Evolutionary conservation across 2,888 invertebrate species (phyloP).

Genomic region (Ophion obscuratus): DNA sequence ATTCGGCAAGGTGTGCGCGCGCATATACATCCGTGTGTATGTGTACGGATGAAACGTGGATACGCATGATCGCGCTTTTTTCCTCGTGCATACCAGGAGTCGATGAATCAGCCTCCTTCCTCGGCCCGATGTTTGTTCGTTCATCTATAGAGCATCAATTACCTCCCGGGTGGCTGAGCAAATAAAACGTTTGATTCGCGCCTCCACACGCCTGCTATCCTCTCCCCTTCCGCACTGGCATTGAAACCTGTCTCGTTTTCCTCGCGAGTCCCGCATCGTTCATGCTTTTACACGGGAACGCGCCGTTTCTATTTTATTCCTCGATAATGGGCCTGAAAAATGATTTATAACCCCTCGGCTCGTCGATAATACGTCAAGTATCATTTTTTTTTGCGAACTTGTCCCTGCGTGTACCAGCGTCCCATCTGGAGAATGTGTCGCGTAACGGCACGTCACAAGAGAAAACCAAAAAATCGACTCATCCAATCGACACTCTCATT

Average conservation of each 20-base stretch:
- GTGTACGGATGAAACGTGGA: neutral
- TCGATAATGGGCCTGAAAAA: neutral
- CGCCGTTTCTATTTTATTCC: neutral
- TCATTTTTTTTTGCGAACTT: neutral
- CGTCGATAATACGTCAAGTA: no score
- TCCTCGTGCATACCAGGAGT: constrained; percentile 33
- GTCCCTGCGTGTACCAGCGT: no score
- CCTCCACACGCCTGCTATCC: neutral
- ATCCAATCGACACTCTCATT: constrained; percentile 6
- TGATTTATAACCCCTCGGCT: neutral
- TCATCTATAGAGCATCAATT: constrained; percentile 66
- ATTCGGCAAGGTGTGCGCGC: constrained; percentile 4
- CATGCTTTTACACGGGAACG: neutral
- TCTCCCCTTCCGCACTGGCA: constrained; percentile 35
- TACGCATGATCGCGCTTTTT: constrained; percentile 19
- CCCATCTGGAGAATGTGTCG: neutral
- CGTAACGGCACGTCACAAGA: neutral
- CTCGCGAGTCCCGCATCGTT: neutral
- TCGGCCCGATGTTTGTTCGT: constrained; percentile 63
- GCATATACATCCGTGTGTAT: neutral
- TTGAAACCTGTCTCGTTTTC: constrained; percentile 57
- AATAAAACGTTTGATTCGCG: constrained; percentile 66
- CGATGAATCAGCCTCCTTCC: constrained; percentile 59
- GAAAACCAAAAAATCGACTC: neutral
- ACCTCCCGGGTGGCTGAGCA: constrained; percentile 62